A percentile compares a stretch with the other conserved stretches of the same genome.
These are phyloP conservation scores for Hippocampus kuda DNA, from an alignment of 2,797 vertebrate species.

Conservation along the genomic window DNA sequence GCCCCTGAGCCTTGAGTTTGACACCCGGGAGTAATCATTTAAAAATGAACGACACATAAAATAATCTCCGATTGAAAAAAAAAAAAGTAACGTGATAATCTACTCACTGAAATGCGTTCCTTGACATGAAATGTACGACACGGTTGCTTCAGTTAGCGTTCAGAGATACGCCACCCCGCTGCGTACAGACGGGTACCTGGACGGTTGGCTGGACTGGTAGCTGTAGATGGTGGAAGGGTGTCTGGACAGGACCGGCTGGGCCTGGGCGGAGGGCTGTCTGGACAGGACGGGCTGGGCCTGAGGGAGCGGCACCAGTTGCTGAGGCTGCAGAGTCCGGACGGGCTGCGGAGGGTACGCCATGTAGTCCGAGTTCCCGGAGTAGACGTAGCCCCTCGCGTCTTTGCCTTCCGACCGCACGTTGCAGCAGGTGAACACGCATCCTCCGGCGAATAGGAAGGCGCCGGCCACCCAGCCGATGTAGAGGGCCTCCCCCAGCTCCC, in stretches of 20 bases:
- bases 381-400: constrained; percentile 40
- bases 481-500: constrained; percentile 86
- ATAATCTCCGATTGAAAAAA: neutral
- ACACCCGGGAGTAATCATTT: neutral
- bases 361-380: constrained; percentile 53
- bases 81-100: neutral
- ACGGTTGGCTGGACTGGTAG: constrained; percentile 39
- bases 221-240: constrained; percentile 55
- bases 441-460: constrained; percentile 68
- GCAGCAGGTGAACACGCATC: constrained; percentile 73
- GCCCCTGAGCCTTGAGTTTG: neutral
- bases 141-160: constrained; percentile 23
- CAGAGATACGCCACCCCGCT: constrained; percentile 67
- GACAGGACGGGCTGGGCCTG: constrained; percentile 51
- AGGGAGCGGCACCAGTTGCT: constrained; percentile 46
- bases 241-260: constrained; percentile 52
- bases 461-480: constrained; percentile 83
- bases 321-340: constrained; percentile 48
- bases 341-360: constrained; percentile 53
- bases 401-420: constrained; percentile 48
- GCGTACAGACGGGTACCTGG: constrained; percentile 52
- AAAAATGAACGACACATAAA: neutral
- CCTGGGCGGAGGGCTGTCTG: constrained; percentile 54
- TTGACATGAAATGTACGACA: neutral
- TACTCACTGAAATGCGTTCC: constrained; percentile 8